Evolutionary conservation across 2,113 vertebrate species (phyloP).

Genomic region (Chaetorhynchus papuensis): DNA sequence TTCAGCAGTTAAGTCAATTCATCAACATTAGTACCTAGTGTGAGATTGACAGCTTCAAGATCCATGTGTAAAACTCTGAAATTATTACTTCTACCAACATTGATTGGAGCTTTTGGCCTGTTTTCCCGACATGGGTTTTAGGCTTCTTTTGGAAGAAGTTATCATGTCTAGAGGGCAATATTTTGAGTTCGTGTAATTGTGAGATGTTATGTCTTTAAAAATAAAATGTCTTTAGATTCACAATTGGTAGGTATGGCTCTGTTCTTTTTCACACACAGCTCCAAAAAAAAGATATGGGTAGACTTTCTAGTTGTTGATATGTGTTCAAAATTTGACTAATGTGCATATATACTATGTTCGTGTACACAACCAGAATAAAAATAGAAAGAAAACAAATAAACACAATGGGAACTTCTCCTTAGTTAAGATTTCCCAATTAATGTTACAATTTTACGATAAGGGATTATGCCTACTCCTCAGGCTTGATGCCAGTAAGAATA

Average conservation of each 20-base stretch:
- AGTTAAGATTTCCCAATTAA: conserved; percentile 1
- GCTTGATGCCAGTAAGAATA: conserved; percentile 61
- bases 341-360: background rate
- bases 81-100: background rate
- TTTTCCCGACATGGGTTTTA: background rate
- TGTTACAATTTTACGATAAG: conserved; percentile 21
- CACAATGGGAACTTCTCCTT: background rate
- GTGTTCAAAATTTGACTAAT: background rate
- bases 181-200: background rate
- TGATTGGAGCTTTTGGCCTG: background rate
- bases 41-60: background rate
- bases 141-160: background rate
- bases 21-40: background rate
- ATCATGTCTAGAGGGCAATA: background rate
- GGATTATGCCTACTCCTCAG: conserved; percentile 58
- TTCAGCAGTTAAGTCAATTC: background rate
- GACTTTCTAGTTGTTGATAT: background rate
- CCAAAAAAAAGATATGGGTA: background rate
- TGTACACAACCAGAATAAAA: background rate
- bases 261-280: background rate
- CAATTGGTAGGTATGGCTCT: background rate
- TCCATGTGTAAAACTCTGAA: background rate
- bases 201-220: background rate
- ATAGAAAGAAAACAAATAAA: background rate
- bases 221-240: background rate